Evolutionary conservation across 2,888 invertebrate genomes (phyloP), one percentile per base, ranked within the genome.

Genomic region (Harmothoe impar): DNA sequence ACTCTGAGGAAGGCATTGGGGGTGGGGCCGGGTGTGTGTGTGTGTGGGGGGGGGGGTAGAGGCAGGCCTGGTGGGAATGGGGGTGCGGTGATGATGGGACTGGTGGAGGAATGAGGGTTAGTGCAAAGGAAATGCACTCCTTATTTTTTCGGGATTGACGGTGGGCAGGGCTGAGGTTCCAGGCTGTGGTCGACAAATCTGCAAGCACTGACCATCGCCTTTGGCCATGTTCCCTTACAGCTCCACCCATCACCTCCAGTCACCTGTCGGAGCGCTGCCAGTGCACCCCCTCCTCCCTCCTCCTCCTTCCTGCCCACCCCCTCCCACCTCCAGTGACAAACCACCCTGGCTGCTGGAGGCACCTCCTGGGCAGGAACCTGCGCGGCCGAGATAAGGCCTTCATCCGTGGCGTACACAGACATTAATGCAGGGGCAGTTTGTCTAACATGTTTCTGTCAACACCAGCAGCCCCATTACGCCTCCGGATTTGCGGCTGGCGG

Each of bases 401-500:
- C 56, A 86, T 54, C 86, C 84, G 35, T 17, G 29, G 52, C 56
- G 33, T 23, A 31, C 84, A 84, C 84, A 51, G 43, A n/a, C 86
- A 56, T 86, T 86, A 86, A 86, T 86, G 17, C 54, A 29, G 29
- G 54, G 52, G n/a, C 23, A 31, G 86, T 86, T 86, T 54, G 86
- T 86, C 86, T 54, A 54, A 86, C 86, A 54, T 54, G 86, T 86
- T 54, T 86, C 29, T 86, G 86, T 86, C 86, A 86, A 86, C 86
- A 86, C 54, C 29, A 86, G 51, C 25, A 86, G 15, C 3, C 54
- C 86, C 81, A 33, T 23, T 43, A 33, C 20, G 35, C 23, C 35
- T 43, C 35, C 15, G 81, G 81, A 33, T 43, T 43, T 43, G 35
- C 35, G 72, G 72, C 81, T 81, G 43, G 35, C 0, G 43, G 81